Percentiles rank a stretch among this genome's conserved stretches.
Evolutionary conservation across 2,888 invertebrate species (phyloP).

Genomic region (Apeira syringaria): DNA sequence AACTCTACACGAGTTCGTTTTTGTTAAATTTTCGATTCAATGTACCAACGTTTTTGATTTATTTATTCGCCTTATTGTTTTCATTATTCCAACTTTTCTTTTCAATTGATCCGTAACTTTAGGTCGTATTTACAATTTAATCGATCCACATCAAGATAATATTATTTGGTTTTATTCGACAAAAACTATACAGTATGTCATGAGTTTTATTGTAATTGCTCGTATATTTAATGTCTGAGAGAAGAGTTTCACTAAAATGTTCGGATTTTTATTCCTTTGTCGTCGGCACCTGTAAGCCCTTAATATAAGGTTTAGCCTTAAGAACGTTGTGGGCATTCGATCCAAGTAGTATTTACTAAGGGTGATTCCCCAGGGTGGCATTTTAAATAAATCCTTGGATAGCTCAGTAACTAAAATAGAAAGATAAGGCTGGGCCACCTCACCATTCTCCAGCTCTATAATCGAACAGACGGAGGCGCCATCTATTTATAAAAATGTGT

Average conservation of each 20-base stretch:
- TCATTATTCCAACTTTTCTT: slow-evolving; percentile 15
- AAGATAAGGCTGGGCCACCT: too few species aligned
- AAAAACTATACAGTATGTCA: slow-evolving; percentile 7
- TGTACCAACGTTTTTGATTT: slow-evolving; percentile 23
- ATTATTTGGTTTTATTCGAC: not conserved
- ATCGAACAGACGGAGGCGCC: too few species aligned
- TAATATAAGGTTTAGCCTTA: not conserved
- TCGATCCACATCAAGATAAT: slow-evolving; percentile 1
- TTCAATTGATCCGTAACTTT: slow-evolving; percentile 18
- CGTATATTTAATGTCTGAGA: not conserved
- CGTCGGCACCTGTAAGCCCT: too few species aligned
- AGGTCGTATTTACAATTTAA: slow-evolving; percentile 6
- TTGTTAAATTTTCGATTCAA: slow-evolving; percentile 21
- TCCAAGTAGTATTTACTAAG: too few species aligned
- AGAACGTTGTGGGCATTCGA: too few species aligned
- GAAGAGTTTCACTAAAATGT: too few species aligned
- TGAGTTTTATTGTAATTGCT: slow-evolving; percentile 13
- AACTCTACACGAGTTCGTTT: slow-evolving; percentile 34
- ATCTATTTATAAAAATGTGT: too few species aligned
- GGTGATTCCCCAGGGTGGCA: too few species aligned
- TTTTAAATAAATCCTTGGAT: too few species aligned
- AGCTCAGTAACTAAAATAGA: too few species aligned
- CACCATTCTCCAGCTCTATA: too few species aligned
- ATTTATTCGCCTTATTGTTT: slow-evolving; percentile 18
- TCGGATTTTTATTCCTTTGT: too few species aligned